Conservation (phyloP, 2,113 vertebrate genomes). For the Chaetorhynchus papuensis region DNA sequence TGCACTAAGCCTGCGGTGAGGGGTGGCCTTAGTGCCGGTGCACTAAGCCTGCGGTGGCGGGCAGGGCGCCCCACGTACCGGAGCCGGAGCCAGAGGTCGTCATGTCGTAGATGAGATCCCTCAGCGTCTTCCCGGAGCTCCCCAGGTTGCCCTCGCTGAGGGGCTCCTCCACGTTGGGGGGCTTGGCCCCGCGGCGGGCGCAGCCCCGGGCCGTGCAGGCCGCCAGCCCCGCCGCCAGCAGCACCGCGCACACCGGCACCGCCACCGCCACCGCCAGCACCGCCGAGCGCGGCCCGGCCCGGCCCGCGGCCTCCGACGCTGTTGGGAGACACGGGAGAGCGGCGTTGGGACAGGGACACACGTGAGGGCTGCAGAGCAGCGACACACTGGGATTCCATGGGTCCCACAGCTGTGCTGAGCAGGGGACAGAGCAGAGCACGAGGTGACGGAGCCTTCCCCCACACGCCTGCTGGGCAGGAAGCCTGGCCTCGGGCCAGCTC, state of each 20-base stretch:
- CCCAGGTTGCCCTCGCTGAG: slow-evolving; percentile 80
- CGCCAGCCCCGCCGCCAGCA: slow-evolving; percentile 68
- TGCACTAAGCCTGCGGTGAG: too few species aligned
- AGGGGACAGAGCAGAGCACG: fast-evolving
- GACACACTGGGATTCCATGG: fast-evolving
- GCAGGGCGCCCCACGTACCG: slow-evolving; percentile 67
- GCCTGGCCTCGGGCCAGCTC: fast-evolving
- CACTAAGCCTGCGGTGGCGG: fast-evolving
- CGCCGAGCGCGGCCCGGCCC: slow-evolving; percentile 57
- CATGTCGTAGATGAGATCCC: slow-evolving; percentile 91
- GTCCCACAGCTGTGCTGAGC: fast-evolving
- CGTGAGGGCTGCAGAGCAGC: fast-evolving
- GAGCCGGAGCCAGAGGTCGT: slow-evolving; percentile 93
- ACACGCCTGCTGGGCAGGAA: fast-evolving
- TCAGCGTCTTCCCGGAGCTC: slow-evolving; percentile 82
- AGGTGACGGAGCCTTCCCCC: fast-evolving
- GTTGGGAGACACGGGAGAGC: background rate
- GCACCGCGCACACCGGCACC: slow-evolving; percentile 79
- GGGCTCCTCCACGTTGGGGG: slow-evolving; percentile 82
- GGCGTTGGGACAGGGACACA: fast-evolving
- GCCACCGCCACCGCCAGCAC: slow-evolving; percentile 73
- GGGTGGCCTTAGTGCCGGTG: too few species aligned
- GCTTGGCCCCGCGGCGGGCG: slow-evolving; percentile 62
- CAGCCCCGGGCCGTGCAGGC: slow-evolving; percentile 72
- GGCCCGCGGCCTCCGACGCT: slow-evolving; percentile 47